phyloP scores from a whole-genome alignment of 2,797 vertebrate species.

The Mus spretus region DNA sequence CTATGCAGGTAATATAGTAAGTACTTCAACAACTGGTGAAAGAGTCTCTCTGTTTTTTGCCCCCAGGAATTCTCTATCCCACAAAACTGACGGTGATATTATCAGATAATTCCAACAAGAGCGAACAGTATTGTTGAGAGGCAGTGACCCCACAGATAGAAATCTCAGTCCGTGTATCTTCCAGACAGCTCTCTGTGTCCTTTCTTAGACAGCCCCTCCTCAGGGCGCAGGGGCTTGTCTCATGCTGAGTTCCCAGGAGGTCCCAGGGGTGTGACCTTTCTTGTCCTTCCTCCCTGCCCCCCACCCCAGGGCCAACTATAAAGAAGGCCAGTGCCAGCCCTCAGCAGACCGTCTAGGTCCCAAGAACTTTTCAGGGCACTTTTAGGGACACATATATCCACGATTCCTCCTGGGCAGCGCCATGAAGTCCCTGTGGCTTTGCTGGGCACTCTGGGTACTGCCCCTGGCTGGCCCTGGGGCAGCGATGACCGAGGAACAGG shows the following conservation, averaged over 20 bases:
- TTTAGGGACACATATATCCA: not conserved
- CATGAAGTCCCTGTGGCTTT: conserved; percentile 70
- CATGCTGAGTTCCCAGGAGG: conserved; percentile 72
- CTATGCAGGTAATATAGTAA: not conserved
- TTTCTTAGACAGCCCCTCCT: conserved; percentile 68
- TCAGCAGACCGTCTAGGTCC: not conserved
- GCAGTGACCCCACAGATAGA: not conserved
- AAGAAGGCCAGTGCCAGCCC: conserved; percentile 14
- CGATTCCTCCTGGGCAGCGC: not conserved
- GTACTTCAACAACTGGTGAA: not conserved
- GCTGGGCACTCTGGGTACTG: conserved; percentile 80
- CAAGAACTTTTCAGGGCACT: not conserved
- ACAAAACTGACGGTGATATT: not conserved
- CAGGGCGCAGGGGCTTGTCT: conserved; percentile 60
- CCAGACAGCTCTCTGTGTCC: conserved; percentile 57
- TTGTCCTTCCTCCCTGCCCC: not conserved
- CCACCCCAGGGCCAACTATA: conserved; percentile 57
- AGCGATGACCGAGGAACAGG: conserved; percentile 90
- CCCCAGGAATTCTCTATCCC: not conserved
- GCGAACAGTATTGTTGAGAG: not conserved
- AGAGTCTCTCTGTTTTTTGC: not conserved
- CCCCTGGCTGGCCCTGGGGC: conserved; percentile 67
- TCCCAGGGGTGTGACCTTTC: conserved; percentile 77
- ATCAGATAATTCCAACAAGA: not conserved
- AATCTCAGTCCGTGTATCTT: not conserved